Percentiles rank a stretch among this genome's conserved stretches.
Evolutionary conservation across 2,888 invertebrate genomes (phyloP).

Genomic region (Hemithea aestivaria): DNA sequence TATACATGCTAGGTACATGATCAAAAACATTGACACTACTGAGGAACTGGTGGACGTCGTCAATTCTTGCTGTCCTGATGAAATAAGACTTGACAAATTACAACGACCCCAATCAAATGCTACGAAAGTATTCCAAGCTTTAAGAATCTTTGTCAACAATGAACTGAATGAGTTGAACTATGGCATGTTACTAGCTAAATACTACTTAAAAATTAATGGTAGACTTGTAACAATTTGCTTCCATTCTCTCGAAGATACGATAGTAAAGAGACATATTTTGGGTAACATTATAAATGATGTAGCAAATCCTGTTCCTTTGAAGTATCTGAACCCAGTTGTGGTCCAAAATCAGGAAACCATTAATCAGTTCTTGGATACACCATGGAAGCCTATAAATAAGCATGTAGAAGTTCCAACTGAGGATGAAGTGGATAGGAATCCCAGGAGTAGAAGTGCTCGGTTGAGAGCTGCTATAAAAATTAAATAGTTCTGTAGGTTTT

Average conservation of each 20-base stretch:
- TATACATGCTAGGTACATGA: constrained; percentile 88
- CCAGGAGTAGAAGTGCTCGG: constrained; percentile 93
- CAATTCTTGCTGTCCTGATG: constrained; percentile 79
- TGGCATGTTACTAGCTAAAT: constrained; percentile 87
- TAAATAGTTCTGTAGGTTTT: constrained; percentile 46
- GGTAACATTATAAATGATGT: constrained; percentile 86
- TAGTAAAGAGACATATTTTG: constrained; percentile 92
- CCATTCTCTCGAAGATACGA: constrained; percentile 95
- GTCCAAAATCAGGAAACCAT: constrained; percentile 81
- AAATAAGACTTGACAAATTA: constrained; percentile 83
- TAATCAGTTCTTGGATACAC: constrained; percentile 79
- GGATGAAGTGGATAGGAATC: constrained; percentile 88
- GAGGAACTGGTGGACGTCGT: constrained; percentile 88
- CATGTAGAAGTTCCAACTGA: constrained; percentile 87
- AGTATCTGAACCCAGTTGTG: constrained; percentile 82
- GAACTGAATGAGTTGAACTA: constrained; percentile 97
- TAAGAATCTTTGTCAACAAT: constrained; percentile 97
- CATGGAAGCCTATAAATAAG: constrained; percentile 89
- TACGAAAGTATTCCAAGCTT: constrained; percentile 94
- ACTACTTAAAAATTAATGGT: constrained; percentile 88
- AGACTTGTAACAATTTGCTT: constrained; percentile 91
- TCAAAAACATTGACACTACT: constrained; percentile 89
- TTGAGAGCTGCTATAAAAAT: constrained; percentile 90
- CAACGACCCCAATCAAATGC: constrained; percentile 88
- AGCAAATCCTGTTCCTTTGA: constrained; percentile 85